phyloP scores from a whole-genome alignment of 2,888 invertebrate genomes.

The Aphidoletes aphidimyza region DNA sequence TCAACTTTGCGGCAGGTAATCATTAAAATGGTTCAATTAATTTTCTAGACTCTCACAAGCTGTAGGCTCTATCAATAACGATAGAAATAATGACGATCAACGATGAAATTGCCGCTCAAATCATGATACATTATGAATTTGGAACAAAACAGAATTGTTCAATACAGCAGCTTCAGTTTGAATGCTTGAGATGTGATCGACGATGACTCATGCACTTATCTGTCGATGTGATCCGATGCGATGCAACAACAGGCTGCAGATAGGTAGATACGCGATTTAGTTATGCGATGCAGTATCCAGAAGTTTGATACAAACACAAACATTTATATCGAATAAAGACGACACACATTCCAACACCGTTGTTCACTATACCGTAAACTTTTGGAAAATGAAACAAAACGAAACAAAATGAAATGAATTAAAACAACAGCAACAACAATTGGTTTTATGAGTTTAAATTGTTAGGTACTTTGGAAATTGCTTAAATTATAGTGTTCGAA shows the following conservation, averaged over 20 bases:
- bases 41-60: slow-evolving; percentile 25
- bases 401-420: neutral
- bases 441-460: slow-evolving; percentile 9
- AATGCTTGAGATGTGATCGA: no score
- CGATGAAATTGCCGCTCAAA: neutral
- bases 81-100: neutral
- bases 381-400: neutral
- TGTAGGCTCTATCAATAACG: neutral
- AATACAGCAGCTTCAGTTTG: neutral
- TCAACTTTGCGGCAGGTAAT: slow-evolving; percentile 6
- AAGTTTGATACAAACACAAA: neutral
- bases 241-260: neutral
- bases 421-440: neutral
- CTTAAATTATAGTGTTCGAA: neutral
- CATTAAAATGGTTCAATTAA: slow-evolving; percentile 36
- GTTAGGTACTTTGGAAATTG: neutral
- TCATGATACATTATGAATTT: slow-evolving; percentile 6
- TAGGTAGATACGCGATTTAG: no score
- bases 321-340: neutral
- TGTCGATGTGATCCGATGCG: no score
- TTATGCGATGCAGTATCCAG: neutral
- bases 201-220: slow-evolving; percentile 8
- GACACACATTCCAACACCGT: slow-evolving; percentile 7
- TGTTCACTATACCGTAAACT: neutral
- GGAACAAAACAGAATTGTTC: neutral